These are phyloP conservation scores for Prunella fulvescens DNA, from an alignment of 2,113 vertebrate genomes.

Conservation along the genomic window DNA sequence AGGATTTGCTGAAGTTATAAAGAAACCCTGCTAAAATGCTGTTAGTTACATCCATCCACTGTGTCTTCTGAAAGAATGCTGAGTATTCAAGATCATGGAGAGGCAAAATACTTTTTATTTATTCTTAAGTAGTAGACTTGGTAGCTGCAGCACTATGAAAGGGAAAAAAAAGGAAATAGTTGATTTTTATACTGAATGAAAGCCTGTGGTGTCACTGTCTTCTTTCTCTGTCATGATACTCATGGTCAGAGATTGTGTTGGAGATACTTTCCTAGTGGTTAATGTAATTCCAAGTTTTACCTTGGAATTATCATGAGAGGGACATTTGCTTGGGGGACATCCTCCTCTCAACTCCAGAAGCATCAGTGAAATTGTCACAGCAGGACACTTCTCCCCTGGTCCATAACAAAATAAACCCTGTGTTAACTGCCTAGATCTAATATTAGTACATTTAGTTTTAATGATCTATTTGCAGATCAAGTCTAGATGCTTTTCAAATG, in stretches of 20 bases:
- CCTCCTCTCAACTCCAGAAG: not conserved
- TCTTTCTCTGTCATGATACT: not conserved
- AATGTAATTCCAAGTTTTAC: not conserved
- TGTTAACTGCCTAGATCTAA: not conserved
- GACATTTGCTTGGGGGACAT: not conserved
- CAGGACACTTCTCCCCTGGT: fast-evolving
- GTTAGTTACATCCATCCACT: not conserved
- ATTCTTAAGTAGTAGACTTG: not conserved
- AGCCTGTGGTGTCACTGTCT: not conserved
- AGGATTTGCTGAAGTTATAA: not conserved
- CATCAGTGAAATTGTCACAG: not conserved
- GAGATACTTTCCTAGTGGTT: not conserved
- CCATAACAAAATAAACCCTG: not conserved
- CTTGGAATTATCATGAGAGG: not conserved
- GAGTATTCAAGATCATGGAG: not conserved
- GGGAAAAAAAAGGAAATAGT: not conserved
- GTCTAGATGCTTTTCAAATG: not conserved
- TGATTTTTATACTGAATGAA: fast-evolving
- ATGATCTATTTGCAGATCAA: not conserved
- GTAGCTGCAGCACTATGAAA: not conserved
- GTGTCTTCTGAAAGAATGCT: not conserved
- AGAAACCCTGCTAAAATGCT: not conserved
- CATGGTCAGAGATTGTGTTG: not conserved
- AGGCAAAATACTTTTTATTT: not conserved
- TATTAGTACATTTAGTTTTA: not conserved